Evolutionary conservation across 92 coral and sea anemone species (phyloP), one percentile per base, ranked within the genome.

Genomic region (Galaxea fascicularis): DNA sequence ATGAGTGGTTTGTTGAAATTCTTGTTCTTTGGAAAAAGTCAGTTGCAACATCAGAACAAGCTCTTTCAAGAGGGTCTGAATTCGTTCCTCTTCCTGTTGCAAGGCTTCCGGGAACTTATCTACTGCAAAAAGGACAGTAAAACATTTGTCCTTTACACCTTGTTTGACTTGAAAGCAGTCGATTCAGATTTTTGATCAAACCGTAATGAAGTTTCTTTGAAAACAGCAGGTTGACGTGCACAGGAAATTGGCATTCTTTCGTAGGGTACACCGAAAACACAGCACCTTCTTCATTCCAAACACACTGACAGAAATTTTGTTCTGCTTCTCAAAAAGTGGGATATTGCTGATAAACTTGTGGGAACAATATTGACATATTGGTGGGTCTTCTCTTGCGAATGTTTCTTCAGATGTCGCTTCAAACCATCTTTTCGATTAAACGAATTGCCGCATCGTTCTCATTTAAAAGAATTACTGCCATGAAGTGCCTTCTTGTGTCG

Each of bases 1-100:
- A 60, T 74, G 20, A 4, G 68, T 65, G 22, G 69, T 74, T 8
- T 73, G 21, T 75, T 86, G 88, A 78, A 81, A 90, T 9, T 28
- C 73, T n/a, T 57, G 76, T 28, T 90, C 90, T 45, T 86, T 77
- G 13, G 44, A 72, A 0, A 1, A 35, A 4, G 58, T 85, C 12
- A 87, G 41, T 5, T 79, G 67, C n/a, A n/a, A n/a, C 90, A 86
- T 90, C 10, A 88, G 88, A 11, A 79, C 88, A n/a, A 74, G 60
- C 4, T 65, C 27, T 65, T 65, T 65, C 54, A 49, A 10, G 54
- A 49, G 54, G 54, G 54, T 49, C 10, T 49, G 54, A 49, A 49
- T 49, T 49, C 54, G 1, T 49, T 49, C 54, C 17, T 49, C 71
- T 65, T 65, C 71, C 16, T 3, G 0, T 9, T 24, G 17, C n/a